A percentile compares a stretch with the other conserved stretches of the same genome.
phyloP scores from a whole-genome alignment of 2,797 vertebrate genomes.

The Gobionotothen gibberifrons region DNA sequence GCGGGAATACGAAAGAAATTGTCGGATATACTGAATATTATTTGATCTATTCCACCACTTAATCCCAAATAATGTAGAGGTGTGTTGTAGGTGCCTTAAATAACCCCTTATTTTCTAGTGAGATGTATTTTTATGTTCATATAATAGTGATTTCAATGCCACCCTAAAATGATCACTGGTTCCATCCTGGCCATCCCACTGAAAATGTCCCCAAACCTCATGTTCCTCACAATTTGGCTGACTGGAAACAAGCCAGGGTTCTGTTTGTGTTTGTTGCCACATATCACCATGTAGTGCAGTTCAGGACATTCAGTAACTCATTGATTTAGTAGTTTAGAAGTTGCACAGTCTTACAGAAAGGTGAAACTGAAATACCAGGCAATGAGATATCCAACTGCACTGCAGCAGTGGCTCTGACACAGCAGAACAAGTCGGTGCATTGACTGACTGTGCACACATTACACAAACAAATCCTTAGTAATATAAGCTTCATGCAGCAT shows the following conservation, averaged over 20 bases:
- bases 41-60: too few relatives aligned
- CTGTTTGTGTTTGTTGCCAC: slow-evolving; percentile 3
- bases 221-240: background rate
- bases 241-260: background rate
- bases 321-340: slow-evolving; percentile 25
- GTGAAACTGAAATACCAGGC: slow-evolving; percentile 41
- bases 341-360: slow-evolving; percentile 18
- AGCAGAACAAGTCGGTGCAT: slow-evolving; percentile 67
- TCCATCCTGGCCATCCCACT: too few relatives aligned
- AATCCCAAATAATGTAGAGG: too few relatives aligned
- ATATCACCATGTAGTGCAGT: background rate
- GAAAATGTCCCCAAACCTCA: background rate
- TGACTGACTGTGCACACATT: slow-evolving; percentile 39
- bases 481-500: background rate
- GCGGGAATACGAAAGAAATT: too few relatives aligned
- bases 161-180: too few relatives aligned
- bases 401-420: slow-evolving; percentile 80
- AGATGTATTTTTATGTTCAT: too few relatives aligned
- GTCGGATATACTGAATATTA: too few relatives aligned
- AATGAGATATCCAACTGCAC: slow-evolving; percentile 76
- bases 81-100: too few relatives aligned
- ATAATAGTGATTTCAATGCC: too few relatives aligned
- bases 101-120: too few relatives aligned
- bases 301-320: slow-evolving; percentile 9
- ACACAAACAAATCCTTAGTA: background rate